phyloP scores from a whole-genome alignment of 2,888 invertebrate species.

The Exocentrus adspersus region DNA sequence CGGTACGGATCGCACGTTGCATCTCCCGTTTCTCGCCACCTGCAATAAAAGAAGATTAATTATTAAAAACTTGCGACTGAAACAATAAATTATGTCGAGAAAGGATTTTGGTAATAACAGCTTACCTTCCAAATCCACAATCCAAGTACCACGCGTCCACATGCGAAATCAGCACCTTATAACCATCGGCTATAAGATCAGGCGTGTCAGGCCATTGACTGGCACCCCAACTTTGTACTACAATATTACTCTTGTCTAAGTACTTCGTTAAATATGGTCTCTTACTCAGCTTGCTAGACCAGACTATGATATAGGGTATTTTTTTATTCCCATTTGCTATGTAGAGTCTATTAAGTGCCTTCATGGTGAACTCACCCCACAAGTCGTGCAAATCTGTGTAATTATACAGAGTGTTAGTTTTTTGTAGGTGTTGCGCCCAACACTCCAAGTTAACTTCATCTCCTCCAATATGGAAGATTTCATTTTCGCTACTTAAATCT shows the following conservation, averaged over 20 bases:
- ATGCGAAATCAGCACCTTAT: slow-evolving; percentile 81
- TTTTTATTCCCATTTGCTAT: slow-evolving; percentile 70
- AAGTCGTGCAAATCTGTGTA: slow-evolving; percentile 80
- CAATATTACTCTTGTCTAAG: slow-evolving; percentile 66
- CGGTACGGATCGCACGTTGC: slow-evolving; percentile 89
- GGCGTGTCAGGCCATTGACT: slow-evolving; percentile 84
- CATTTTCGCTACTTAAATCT: slow-evolving; percentile 77
- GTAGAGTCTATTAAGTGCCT: slow-evolving; percentile 69
- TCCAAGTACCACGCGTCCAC: slow-evolving; percentile 91
- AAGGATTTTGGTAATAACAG: not conserved
- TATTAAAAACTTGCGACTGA: no score
- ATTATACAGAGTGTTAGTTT: slow-evolving; percentile 62
- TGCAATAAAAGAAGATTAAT: slow-evolving; percentile 47
- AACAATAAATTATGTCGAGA: no score
- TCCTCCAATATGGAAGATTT: slow-evolving; percentile 86
- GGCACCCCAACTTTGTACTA: slow-evolving; percentile 84
- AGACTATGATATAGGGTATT: slow-evolving; percentile 71
- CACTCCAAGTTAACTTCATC: slow-evolving; percentile 85
- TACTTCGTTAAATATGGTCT: slow-evolving; percentile 71
- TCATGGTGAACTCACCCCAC: slow-evolving; percentile 81
- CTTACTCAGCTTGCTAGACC: slow-evolving; percentile 83
- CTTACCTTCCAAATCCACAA: slow-evolving; percentile 77
- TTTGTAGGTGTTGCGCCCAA: slow-evolving; percentile 70
- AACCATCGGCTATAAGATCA: slow-evolving; percentile 80
- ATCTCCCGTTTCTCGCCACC: slow-evolving; percentile 84